Conservation (phyloP, 1,140 invertebrate species). For the Drosophila malerkotliana region DNA sequence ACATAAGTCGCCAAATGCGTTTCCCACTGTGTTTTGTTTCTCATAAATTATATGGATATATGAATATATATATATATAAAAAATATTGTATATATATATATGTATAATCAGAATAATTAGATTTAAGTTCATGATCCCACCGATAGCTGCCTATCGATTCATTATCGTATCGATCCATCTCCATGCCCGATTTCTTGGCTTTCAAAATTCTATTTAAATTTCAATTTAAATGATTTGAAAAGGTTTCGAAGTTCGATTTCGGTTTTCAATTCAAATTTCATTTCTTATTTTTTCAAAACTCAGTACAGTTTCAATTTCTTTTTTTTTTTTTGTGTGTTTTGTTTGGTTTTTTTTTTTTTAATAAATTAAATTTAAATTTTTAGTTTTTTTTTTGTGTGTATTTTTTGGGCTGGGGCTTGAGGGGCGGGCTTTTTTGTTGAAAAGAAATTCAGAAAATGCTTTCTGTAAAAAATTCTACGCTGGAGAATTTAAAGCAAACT, state of each 20-base stretch:
- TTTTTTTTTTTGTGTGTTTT: constrained; percentile 9
- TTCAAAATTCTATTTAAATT: constrained; percentile 72
- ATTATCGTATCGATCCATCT: constrained; percentile 1
- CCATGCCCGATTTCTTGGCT: constrained; percentile 23
- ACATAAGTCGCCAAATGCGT: constrained; percentile 67
- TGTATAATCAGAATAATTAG: constrained; percentile 53
- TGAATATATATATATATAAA: constrained; percentile 34
- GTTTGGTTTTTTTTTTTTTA: constrained; percentile 20
- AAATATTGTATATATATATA: constrained; percentile 38
- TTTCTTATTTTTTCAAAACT: constrained; percentile 35
- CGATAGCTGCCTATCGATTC: constrained; percentile 28
- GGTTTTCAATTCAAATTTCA: constrained; percentile 21
- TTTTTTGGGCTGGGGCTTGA: background rate
- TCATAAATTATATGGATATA: constrained; percentile 68
- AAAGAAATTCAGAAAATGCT: constrained; percentile 68
- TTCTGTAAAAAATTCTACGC: constrained; percentile 59
- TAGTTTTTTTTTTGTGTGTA: constrained; percentile 23
- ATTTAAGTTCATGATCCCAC: constrained; percentile 34
- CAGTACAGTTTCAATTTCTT: constrained; percentile 57
- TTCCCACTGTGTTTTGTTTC: constrained; percentile 78
- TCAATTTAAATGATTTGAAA: constrained; percentile 70
- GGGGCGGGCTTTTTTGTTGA: constrained; percentile 2
- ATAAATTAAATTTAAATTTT: constrained; percentile 56
- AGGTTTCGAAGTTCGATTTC: constrained; percentile 8
- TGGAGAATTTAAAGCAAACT: constrained; percentile 75